Percentiles rank a stretch among this genome's conserved stretches.
phyloP scores from a whole-genome alignment of 1,140 invertebrate genomes.

The Calycopis cecrops region DNA sequence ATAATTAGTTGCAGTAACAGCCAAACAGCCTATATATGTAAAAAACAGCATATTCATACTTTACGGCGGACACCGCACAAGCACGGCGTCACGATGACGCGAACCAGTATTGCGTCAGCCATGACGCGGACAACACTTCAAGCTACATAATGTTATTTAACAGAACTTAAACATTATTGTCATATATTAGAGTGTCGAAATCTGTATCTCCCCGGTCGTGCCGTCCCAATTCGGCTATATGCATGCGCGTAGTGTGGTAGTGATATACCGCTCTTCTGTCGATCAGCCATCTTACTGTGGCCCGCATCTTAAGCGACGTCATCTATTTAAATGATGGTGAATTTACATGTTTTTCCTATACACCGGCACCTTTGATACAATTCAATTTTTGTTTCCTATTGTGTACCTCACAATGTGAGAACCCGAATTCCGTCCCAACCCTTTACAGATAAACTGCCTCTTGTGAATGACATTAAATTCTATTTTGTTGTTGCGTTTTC shows the following conservation, averaged over 20 bases:
- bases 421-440: constrained; percentile 2
- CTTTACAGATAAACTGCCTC: constrained; percentile 1
- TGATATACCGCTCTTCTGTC: background rate
- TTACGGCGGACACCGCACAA: too few species aligned
- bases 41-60: too few species aligned
- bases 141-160: too few species aligned
- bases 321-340: background rate
- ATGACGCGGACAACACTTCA: too few species aligned
- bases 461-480: background rate
- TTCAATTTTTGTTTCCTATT: constrained; percentile 11
- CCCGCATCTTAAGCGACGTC: background rate
- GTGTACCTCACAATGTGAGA: background rate
- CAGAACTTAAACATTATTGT: too few species aligned
- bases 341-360: constrained; percentile 8
- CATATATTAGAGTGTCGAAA: too few species aligned
- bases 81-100: too few species aligned
- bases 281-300: background rate
- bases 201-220: background rate
- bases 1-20: too few species aligned
- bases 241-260: too few species aligned
- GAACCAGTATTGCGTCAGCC: too few species aligned
- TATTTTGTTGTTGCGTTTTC: constrained; percentile 2
- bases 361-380: constrained; percentile 4
- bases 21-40: too few species aligned
- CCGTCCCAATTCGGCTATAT: background rate